phyloP scores from a whole-genome alignment of 2,113 vertebrate species.

The Passer montanus region DNA sequence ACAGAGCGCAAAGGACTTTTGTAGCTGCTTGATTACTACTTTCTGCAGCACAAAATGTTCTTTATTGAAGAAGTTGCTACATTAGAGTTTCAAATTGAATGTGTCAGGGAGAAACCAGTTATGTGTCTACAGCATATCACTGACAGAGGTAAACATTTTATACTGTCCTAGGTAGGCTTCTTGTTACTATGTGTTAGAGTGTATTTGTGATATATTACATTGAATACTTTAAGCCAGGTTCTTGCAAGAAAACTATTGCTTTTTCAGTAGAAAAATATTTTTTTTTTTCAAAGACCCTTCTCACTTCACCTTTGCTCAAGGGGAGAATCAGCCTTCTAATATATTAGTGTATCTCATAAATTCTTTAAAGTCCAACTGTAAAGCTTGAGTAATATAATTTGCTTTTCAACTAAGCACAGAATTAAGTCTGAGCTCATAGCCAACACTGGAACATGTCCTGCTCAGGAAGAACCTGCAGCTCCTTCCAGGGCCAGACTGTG shows the following conservation, averaged over 20 bases:
- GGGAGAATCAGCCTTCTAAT: neutral
- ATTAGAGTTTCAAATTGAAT: neutral
- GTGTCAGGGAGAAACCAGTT: neutral
- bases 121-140: neutral
- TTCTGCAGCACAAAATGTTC: neutral
- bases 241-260: neutral
- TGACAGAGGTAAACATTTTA: neutral
- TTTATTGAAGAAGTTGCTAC: neutral
- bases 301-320: neutral
- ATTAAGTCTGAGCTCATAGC: neutral
- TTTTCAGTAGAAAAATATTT: neutral
- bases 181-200: neutral
- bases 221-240: neutral
- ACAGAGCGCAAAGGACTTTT: neutral
- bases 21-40: neutral
- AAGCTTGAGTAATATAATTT: neutral
- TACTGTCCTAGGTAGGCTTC: neutral
- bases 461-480: neutral
- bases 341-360: neutral
- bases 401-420: neutral
- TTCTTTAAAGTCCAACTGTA: neutral
- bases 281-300: neutral
- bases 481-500: neutral
- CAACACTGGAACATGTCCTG: neutral
- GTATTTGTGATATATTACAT: neutral